These are phyloP conservation scores for Actinernus sp. DNA, from an alignment of 92 coral and sea anemone genomes.

Conservation along the genomic window DNA sequence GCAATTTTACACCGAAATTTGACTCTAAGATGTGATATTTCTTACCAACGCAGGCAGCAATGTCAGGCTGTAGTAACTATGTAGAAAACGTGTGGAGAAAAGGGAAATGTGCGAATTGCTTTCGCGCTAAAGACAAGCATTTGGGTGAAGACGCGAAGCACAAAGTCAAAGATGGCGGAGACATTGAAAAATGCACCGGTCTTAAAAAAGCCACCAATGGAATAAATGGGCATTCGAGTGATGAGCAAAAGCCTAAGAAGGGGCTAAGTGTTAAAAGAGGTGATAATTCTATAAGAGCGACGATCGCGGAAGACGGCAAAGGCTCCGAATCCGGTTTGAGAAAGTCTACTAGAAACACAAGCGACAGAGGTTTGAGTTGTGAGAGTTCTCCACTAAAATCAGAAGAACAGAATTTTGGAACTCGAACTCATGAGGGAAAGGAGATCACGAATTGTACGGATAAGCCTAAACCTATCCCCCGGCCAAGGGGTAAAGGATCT, in stretches of 20 bases:
- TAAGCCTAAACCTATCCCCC: conserved; percentile 74
- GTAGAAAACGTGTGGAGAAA: conserved; percentile 90
- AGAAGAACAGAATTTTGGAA: too few relatives aligned
- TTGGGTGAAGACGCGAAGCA: neutral
- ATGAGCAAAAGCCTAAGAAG: conserved; percentile 2
- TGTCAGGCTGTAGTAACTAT: conserved; percentile 84
- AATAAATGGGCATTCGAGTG: conserved; percentile 15
- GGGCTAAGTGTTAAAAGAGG: conserved; percentile 13
- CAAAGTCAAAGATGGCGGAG: conserved; percentile 10
- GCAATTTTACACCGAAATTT: conserved; percentile 5
- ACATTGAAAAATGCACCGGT: neutral
- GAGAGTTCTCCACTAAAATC: too few relatives aligned
- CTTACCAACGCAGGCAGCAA: conserved; percentile 27
- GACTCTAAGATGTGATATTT: conserved; percentile 23
- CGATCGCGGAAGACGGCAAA: neutral
- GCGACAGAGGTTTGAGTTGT: too few relatives aligned
- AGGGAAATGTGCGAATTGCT: conserved; percentile 91
- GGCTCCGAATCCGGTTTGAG: conserved; percentile 4
- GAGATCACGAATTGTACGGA: too few relatives aligned
- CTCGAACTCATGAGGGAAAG: too few relatives aligned
- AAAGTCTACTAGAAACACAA: too few relatives aligned
- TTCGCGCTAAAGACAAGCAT: conserved; percentile 71
- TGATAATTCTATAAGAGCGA: conserved; percentile 11
- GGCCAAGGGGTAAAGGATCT: conserved; percentile 54
- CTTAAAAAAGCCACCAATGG: conserved; percentile 1